phyloP scores from a whole-genome alignment of 2,113 vertebrate genomes.

The Grus americana region DNA sequence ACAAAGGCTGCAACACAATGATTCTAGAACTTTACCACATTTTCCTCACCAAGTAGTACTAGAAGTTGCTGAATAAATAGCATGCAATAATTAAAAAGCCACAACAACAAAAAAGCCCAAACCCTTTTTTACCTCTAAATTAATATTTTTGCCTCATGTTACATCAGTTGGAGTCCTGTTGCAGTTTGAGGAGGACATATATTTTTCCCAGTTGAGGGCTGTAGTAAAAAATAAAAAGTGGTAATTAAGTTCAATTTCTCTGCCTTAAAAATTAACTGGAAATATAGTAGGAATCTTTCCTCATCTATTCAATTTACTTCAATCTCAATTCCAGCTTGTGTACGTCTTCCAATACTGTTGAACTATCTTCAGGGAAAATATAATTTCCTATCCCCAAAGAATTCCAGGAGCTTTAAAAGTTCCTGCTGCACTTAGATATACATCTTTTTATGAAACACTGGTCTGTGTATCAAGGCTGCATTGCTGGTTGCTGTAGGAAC shows the following conservation, averaged over 20 bases:
- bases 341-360: background rate
- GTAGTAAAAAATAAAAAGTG: background rate
- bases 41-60: background rate
- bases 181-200: background rate
- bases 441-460: background rate
- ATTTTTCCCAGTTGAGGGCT: background rate
- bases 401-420: background rate
- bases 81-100: background rate
- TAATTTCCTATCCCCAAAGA: background rate
- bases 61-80: background rate
- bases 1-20: background rate
- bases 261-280: background rate
- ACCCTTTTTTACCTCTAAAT: background rate
- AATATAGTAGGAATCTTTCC: background rate
- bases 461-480: background rate
- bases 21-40: background rate
- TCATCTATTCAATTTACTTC: background rate
- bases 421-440: background rate
- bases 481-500: background rate
- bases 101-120: background rate
- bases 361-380: background rate
- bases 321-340: background rate
- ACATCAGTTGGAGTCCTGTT: background rate
- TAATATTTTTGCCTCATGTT: background rate
- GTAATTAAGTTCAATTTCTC: background rate